Base-by-base conservation (phyloP, 1,140 invertebrate genomes). In the Drosophila watanabei region DNA sequence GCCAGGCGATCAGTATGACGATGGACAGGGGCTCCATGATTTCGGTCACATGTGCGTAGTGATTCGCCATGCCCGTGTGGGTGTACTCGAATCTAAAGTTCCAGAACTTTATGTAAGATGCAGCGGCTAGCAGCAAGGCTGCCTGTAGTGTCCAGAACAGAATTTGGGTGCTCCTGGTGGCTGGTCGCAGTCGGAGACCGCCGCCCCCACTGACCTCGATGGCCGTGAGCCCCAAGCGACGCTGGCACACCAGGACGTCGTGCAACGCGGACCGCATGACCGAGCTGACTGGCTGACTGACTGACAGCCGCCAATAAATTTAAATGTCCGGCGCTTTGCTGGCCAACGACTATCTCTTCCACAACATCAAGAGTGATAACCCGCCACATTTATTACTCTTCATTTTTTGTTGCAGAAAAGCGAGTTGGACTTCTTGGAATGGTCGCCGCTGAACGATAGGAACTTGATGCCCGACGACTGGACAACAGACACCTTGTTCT, bases 401-500 rank as follows among this genome's bases (percentile, higher is more conserved):
- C 39, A n/a, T n/a, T 60, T 58, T 11, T 37, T n/a, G 11, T 51
- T 68, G 11, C 82, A 97, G 96, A 94, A 97, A 92, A 96, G 96
- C 91, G 96, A 97, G 82, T 95, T 97, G 94, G 97, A 97, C 91
- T 95, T 96, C 80, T 93, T 97, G 88, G 96, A 96, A 93, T 97
- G 96, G 95, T 95, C 95, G 87, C 94, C 95, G 95, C 96, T 93
- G 94, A 95, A 94, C 94, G 95, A 88, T 95, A 95, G 94, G 96
- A 97, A 95, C 95, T 89, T 93, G 48, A 93, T 92, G 87, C 73
- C 97, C 75, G 97, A 98, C 94, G 97, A 93, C 69, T 93, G 91
- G 92, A 93, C 92, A 49, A 98, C 97, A 91, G 97, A 98, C 92
- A 98, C 97, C 30, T 94, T 98, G 39, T 98, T 98, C 93, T 97